Percentiles rank a stretch among this genome's conserved stretches.
These are phyloP conservation scores for Brevimyrus niger DNA, from an alignment of 2,113 vertebrate genomes.

Conservation along the genomic window DNA sequence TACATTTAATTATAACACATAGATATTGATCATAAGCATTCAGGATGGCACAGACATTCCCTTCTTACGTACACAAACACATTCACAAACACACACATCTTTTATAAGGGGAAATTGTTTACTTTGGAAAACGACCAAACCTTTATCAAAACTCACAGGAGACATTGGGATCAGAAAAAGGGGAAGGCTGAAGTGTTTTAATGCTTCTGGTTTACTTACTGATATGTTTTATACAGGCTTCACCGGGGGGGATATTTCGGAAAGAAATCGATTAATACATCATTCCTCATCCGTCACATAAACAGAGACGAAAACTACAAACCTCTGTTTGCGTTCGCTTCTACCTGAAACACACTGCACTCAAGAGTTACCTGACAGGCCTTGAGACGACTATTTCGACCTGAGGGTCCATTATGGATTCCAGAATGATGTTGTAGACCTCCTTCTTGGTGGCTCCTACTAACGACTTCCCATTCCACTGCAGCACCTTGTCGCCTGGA, in stretches of 20 bases:
- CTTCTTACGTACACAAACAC: not conserved
- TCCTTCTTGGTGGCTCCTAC: conserved; percentile 97
- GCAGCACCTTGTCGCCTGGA: conserved; percentile 94
- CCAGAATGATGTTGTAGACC: conserved; percentile 99
- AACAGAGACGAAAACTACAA: not conserved
- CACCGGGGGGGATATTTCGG: conserved; percentile 67
- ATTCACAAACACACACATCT: not conserved
- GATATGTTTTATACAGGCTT: conserved; percentile 79
- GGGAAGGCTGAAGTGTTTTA: not conserved
- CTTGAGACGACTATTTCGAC: conserved; percentile 98
- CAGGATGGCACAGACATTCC: not conserved
- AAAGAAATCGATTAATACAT: conserved; percentile 70
- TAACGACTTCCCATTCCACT: conserved; percentile 96
- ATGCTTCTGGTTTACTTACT: conserved; percentile 65
- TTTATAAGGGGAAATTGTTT: not conserved
- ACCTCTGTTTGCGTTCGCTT: not conserved
- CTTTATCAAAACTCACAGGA: not conserved
- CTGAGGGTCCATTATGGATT: conserved; percentile 95
- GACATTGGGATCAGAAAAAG: not conserved
- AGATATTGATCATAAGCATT: not conserved
- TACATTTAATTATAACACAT: not conserved
- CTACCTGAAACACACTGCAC: not conserved
- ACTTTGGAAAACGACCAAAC: not conserved
- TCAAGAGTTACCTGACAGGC: conserved; percentile 85
- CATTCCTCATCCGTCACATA: conserved; percentile 34